These are phyloP conservation scores for Stomatorhinus ivindoensis DNA, from an alignment of 2,113 vertebrate species.

Conservation along the genomic window DNA sequence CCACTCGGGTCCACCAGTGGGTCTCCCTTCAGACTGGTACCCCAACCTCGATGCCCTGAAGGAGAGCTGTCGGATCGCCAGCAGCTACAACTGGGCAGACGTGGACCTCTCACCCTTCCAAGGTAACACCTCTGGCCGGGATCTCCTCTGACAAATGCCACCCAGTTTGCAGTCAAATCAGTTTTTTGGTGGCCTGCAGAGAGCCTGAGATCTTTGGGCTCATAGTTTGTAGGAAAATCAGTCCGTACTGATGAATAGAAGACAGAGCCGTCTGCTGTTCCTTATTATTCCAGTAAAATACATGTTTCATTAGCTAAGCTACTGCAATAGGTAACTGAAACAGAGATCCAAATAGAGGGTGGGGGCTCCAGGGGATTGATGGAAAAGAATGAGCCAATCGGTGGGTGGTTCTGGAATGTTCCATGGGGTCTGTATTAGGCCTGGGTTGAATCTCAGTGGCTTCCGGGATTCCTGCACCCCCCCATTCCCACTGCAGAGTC, in stretches of 20 bases:
- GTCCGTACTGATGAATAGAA: background rate
- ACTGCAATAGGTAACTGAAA: background rate
- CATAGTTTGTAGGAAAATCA: background rate
- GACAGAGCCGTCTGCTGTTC: background rate
- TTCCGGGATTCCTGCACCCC: background rate
- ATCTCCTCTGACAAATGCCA: background rate
- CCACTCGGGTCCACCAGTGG: constrained; percentile 26
- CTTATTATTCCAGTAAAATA: background rate
- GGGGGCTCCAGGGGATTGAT: background rate
- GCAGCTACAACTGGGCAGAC: constrained; percentile 80
- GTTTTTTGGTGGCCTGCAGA: background rate
- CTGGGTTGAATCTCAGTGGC: background rate
- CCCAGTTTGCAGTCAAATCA: background rate
- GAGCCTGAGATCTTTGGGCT: background rate
- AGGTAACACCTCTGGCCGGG: constrained; percentile 49
- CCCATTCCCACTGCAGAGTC: background rate
- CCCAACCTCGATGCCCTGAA: constrained; percentile 77
- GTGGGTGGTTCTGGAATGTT: background rate
- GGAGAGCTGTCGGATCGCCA: constrained; percentile 78
- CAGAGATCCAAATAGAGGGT: background rate
- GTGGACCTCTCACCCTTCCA: constrained; percentile 82
- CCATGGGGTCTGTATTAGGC: background rate
- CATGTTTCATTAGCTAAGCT: background rate
- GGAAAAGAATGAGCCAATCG: background rate
- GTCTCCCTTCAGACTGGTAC: constrained; percentile 67